phyloP scores from a whole-genome alignment of 2,888 invertebrate species.

The Limenitis camilla region DNA sequence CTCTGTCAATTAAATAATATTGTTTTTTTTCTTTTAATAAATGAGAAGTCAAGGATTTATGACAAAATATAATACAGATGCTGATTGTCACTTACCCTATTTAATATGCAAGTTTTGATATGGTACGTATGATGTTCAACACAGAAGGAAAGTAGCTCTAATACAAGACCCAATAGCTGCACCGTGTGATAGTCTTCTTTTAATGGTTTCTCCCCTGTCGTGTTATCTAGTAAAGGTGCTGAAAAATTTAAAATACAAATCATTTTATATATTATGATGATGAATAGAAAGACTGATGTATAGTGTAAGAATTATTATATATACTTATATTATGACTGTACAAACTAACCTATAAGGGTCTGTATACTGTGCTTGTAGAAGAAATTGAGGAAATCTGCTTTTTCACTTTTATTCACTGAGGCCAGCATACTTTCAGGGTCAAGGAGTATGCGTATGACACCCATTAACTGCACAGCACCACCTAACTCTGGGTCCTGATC shows the following conservation, averaged over 20 bases:
- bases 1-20: too few relatives aligned
- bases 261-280: too few relatives aligned
- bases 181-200: constrained; percentile 98
- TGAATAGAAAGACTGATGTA: too few relatives aligned
- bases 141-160: constrained; percentile 97
- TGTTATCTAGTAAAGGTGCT: constrained; percentile 96
- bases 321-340: too few relatives aligned
- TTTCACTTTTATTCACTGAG: constrained; percentile 94
- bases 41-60: too few relatives aligned
- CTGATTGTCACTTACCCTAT: constrained; percentile 74
- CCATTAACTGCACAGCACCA: constrained; percentile 97
- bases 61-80: not conserved
- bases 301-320: too few relatives aligned
- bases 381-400: constrained; percentile 97
- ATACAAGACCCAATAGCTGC: constrained; percentile 93
- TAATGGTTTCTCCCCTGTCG: constrained; percentile 89
- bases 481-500: constrained; percentile 98
- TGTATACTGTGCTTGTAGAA: constrained; percentile 99
- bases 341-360: constrained; percentile 86
- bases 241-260: constrained; percentile 22
- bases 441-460: constrained; percentile 91
- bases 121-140: constrained; percentile 99
- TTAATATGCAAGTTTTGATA: constrained; percentile 97
- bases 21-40: too few relatives aligned
- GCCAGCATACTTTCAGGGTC: constrained; percentile 99